Percentiles rank a stretch among this genome's conserved stretches.
Evolutionary conservation across 2,113 vertebrate species (phyloP).

Genomic region (Cyprinus carpio): DNA sequence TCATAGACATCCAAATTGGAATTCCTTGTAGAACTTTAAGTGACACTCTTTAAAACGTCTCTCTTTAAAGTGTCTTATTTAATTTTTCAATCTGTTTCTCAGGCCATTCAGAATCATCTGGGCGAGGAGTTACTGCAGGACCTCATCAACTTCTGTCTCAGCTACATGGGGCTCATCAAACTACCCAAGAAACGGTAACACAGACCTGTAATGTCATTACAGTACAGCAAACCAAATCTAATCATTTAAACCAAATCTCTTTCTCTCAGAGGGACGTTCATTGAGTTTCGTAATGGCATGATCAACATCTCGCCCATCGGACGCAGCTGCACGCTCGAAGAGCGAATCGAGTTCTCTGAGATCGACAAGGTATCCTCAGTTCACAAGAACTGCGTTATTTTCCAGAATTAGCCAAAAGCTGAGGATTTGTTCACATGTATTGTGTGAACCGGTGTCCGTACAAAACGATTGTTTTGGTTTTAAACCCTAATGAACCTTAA

Average conservation of each 20-base stretch:
- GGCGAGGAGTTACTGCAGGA: conserved; percentile 97
- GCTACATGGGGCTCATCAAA: conserved; percentile 93
- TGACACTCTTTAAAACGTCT: too few relatives aligned
- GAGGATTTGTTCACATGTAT: background rate
- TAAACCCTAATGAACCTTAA: background rate
- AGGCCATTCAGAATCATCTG: conserved; percentile 95
- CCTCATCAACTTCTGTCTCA: conserved; percentile 97
- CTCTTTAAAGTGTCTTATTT: too few relatives aligned
- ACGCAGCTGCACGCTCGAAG: conserved; percentile 91
- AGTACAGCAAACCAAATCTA: background rate
- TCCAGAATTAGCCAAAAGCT: background rate
- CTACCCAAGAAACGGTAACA: conserved; percentile 95
- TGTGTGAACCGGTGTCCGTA: too few relatives aligned
- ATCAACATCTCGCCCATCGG: conserved; percentile 95
- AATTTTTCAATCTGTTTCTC: background rate
- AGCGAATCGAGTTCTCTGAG: conserved; percentile 92
- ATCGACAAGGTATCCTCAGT: conserved; percentile 87
- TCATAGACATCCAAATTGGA: background rate
- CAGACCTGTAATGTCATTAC: background rate
- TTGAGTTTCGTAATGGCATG: conserved; percentile 97
- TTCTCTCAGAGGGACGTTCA: conserved; percentile 88
- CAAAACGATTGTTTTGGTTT: background rate
- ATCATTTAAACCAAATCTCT: background rate
- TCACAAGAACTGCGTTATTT: background rate
- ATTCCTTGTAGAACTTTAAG: background rate